These are phyloP conservation scores for Danaus melanippus DNA, from an alignment of 1,140 invertebrate genomes.

Conservation along the genomic window DNA sequence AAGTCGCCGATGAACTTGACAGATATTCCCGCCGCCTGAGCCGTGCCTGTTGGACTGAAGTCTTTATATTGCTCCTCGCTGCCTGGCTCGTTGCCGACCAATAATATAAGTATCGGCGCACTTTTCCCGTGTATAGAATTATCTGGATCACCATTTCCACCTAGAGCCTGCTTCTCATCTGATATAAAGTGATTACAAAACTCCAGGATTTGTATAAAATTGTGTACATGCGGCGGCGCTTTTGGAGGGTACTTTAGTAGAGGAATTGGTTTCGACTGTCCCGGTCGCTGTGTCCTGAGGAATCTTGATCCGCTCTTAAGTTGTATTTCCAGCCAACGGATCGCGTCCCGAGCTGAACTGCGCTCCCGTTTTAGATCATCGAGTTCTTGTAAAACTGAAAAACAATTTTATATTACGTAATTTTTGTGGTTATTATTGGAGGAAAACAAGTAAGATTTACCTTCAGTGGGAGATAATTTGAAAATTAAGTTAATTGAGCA, in stretches of 20 bases:
- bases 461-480: too few species aligned
- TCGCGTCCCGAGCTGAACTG: slow-evolving; percentile 86
- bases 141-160: slow-evolving; percentile 54
- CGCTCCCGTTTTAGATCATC: slow-evolving; percentile 88
- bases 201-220: slow-evolving; percentile 67
- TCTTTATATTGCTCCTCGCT: slow-evolving; percentile 57
- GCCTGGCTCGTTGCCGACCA: slow-evolving; percentile 50
- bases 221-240: slow-evolving; percentile 52
- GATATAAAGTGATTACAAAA: slow-evolving; percentile 66
- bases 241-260: slow-evolving; percentile 82
- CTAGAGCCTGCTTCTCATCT: slow-evolving; percentile 48
- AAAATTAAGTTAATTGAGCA: too few species aligned
- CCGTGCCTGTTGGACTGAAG: slow-evolving; percentile 56
- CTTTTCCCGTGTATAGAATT: slow-evolving; percentile 39
- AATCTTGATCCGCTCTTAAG: slow-evolving; percentile 88
- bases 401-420: slow-evolving; percentile 1
- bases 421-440: too few species aligned
- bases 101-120: slow-evolving; percentile 45
- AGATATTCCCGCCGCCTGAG: slow-evolving; percentile 56
- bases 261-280: slow-evolving; percentile 82
- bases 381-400: slow-evolving; percentile 86
- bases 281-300: slow-evolving; percentile 83
- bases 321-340: slow-evolving; percentile 91
- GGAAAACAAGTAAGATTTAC: too few species aligned
- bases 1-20: slow-evolving; percentile 63